Evolutionary conservation across 2,888 invertebrate genomes (phyloP), one percentile per base, ranked within the genome.

Genomic region (Campoplex nolae): DNA sequence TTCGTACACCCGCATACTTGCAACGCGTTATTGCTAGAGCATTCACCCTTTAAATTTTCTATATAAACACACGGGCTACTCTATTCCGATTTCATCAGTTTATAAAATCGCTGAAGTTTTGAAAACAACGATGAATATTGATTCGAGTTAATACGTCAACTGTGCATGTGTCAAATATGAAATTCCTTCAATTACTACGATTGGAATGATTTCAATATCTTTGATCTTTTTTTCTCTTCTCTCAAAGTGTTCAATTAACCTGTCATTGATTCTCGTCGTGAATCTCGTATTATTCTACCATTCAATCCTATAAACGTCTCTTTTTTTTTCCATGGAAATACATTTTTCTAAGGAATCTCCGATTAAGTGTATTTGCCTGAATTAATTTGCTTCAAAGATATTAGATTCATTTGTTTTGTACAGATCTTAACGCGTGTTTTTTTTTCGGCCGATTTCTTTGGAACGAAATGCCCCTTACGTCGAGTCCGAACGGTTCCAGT

Each of bases 41-140:
- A 70, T 86, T 86, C 79, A 74, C 51, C 83, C 75, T 67, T 68
- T n/a, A 67, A 62, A 73, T 70, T 35, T 62, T 62, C 35, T n/a
- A 32, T 51, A 54, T 67, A 62, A 7, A 38, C 9, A 9, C 7
- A 42, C 7, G 42, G 42, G 42, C 8, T 42, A 42, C 42, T 42
- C 42, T 9, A 42, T 9, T 42, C 9, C 7, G 42, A 42, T 42
- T 42, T 9, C 0, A 42, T 42, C 42, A 42, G 42, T 9, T 6
- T 38, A 42, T 23, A 23, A 54, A 56, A 56, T 56, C 23, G 8
- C 2, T 23, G 23, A 6, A 23, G 7, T 28, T 23, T 3, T 9
- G 13, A 16, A 11, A n/a, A 16, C 16, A 7, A 16, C 16, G 16
- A 32, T 62, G 32, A 16, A 32, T 32, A 16, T 62, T 62, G 16